Evolutionary conservation across 2,797 vertebrate species (phyloP), one percentile per base, ranked within the genome.

Genomic region (Avahi laniger): DNA sequence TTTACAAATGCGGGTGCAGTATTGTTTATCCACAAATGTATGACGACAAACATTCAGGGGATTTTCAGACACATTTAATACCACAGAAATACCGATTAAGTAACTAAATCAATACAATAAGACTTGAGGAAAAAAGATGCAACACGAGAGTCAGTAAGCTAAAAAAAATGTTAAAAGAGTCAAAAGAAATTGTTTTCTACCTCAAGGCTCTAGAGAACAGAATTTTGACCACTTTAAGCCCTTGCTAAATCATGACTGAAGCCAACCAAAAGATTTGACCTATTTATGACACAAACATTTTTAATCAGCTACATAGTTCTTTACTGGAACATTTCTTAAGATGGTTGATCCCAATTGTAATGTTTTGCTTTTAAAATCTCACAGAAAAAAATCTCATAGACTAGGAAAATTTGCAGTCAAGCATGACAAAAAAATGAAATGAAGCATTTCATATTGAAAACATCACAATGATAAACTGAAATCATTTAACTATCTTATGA

Each of bases 281-380:
- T 96, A 69, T 26, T 96, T 89, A 89, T 81, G 46, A 87, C 30
- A 76, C 5, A 87, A 92, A 81, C 28, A 90, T 95, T 94, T 86
- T 90, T 9, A 87, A 93, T 96, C 33, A 96, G 57, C 35, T 76
- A 92, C n/a, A 65, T 38, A 90, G 81, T 90, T 48, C 20, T 93
- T 80, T 70, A 89, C 76, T 63, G 78, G 57, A 65, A 38, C 28
- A 73, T 69, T 80, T 92, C 52, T 76, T 91, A 57, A 48, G 11
- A 81, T 81, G 54, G 28, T 35, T 85, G 54, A 75, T 65, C 24
- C 22, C 26, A 91, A 94, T 41, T 70, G 11, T 67, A 97, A 88
- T 84, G 87, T 38, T 22, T 96, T 93, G 8, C 79, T 73, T 85
- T 96, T 91, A 92, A 96, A 97, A 96, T 65, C n/a, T 75, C 63